These are phyloP conservation scores for Sus cebifrons DNA, from an alignment of 2,797 vertebrate genomes.

Conservation along the genomic window DNA sequence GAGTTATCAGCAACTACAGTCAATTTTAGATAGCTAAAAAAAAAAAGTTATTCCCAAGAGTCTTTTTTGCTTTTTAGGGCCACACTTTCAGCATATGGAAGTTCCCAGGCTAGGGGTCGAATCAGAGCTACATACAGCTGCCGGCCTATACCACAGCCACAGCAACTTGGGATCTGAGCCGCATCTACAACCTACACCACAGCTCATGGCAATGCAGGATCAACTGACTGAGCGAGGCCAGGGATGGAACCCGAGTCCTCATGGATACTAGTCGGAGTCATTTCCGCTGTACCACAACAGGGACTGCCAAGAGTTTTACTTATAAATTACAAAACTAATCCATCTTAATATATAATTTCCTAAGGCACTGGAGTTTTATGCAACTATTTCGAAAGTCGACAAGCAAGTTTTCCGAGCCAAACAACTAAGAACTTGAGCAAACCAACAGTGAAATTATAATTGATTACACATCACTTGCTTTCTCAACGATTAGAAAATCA, in stretches of 20 bases:
- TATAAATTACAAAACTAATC: constrained; percentile 51
- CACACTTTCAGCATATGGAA: too few species aligned
- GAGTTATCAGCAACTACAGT: not conserved
- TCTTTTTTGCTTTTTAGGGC: not conserved
- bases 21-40: not conserved
- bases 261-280: too few species aligned
- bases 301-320: not conserved
- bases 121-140: too few species aligned
- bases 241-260: too few species aligned
- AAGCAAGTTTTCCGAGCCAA: constrained; percentile 38
- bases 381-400: constrained; percentile 42
- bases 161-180: too few species aligned
- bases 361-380: not conserved
- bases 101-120: too few species aligned
- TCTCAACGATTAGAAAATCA: not conserved
- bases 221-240: too few species aligned
- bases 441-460: constrained; percentile 63
- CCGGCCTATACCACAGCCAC: too few species aligned
- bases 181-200: too few species aligned
- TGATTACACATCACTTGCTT: not conserved
- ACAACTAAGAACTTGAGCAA: constrained; percentile 23
- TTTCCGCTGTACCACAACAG: too few species aligned
- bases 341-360: not conserved
- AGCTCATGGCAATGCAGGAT: too few species aligned
- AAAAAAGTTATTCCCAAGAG: constrained; percentile 29